These are phyloP conservation scores for Phortica variegata DNA, from an alignment of 1,140 invertebrate species.

Conservation along the genomic window DNA sequence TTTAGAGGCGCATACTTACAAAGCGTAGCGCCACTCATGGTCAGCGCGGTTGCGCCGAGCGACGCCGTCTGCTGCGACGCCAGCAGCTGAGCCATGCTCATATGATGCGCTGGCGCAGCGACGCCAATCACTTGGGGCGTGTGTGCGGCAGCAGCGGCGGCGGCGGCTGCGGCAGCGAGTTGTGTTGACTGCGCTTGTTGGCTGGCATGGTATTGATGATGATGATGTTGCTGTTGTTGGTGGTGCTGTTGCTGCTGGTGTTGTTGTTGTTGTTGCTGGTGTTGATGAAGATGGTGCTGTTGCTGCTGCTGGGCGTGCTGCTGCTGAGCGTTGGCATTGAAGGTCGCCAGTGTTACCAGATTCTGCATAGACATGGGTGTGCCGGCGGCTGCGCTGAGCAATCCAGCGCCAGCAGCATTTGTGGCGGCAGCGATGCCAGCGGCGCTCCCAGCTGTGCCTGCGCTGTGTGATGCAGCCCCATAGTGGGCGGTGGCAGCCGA, in stretches of 20 bases:
- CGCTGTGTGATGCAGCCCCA: conserved; percentile 34
- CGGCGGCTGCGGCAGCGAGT: conserved; percentile 16
- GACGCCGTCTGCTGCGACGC: conserved; percentile 28
- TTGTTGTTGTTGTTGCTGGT: conserved; percentile 6
- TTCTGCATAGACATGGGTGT: conserved; percentile 87
- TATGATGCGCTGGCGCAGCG: conserved; percentile 21
- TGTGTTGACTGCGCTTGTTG: conserved; percentile 13
- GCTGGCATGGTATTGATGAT: conserved; percentile 18
- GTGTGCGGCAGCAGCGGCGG: conserved; percentile 13
- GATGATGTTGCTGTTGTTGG: conserved; percentile 12
- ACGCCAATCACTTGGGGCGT: no score
- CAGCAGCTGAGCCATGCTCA: conserved; percentile 40
- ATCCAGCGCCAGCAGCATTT: conserved; percentile 56
- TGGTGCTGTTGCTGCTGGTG: conserved; percentile 1
- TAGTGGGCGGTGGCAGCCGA: conserved; percentile 38
- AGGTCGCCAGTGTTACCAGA: conserved; percentile 79
- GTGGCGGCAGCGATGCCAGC: conserved; percentile 35
- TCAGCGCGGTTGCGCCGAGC: conserved; percentile 25
- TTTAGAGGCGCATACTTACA: conserved; percentile 35
- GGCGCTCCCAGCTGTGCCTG: conserved; percentile 13
- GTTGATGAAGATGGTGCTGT: conserved; percentile 34
- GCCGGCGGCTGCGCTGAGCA: conserved; percentile 60
- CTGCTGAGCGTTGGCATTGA: not conserved
- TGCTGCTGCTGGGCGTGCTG: conserved; percentile 50
- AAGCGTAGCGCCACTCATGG: conserved; percentile 18